These are phyloP conservation scores for Thamnaconus septentrionalis DNA, from an alignment of 2,113 vertebrate species.

Conservation along the genomic window DNA sequence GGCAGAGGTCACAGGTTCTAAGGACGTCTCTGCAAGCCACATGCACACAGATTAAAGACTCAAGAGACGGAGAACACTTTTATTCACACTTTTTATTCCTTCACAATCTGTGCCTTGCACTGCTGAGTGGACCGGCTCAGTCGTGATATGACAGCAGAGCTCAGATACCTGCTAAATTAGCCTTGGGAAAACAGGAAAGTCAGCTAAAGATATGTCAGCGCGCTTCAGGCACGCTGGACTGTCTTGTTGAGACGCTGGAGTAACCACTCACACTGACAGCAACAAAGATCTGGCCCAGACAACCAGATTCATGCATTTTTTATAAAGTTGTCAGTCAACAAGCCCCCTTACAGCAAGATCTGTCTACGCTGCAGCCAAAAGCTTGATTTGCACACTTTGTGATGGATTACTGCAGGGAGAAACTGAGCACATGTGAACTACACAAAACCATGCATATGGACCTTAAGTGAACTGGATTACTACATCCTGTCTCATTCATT, in stretches of 20 bases:
- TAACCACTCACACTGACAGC: constrained; percentile 8
- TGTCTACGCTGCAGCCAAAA: not conserved
- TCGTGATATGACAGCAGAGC: not conserved
- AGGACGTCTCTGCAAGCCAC: constrained; percentile 24
- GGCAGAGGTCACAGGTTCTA: constrained; percentile 38
- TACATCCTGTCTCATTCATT: too few relatives aligned
- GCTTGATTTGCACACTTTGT: too few relatives aligned
- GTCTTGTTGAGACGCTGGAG: not conserved
- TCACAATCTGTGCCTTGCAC: too few relatives aligned
- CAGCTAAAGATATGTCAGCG: constrained; percentile 14
- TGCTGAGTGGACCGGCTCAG: too few relatives aligned
- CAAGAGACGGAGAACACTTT: not conserved
- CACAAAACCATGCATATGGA: too few relatives aligned
- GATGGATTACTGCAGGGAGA: too few relatives aligned
- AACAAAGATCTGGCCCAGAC: constrained; percentile 5
- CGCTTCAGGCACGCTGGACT: not conserved
- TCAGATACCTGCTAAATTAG: constrained; percentile 1
- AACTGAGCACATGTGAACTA: too few relatives aligned
- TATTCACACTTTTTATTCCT: not conserved
- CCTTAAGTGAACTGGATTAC: too few relatives aligned
- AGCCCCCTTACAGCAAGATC: constrained; percentile 5
- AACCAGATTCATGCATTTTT: not conserved
- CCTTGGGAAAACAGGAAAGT: constrained; percentile 12
- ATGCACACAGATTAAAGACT: not conserved
- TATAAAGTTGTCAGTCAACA: constrained; percentile 9